Evolutionary conservation across 2,888 invertebrate species (phyloP), one percentile per base, ranked within the genome.

Genomic region (Marronus borbonicus): DNA sequence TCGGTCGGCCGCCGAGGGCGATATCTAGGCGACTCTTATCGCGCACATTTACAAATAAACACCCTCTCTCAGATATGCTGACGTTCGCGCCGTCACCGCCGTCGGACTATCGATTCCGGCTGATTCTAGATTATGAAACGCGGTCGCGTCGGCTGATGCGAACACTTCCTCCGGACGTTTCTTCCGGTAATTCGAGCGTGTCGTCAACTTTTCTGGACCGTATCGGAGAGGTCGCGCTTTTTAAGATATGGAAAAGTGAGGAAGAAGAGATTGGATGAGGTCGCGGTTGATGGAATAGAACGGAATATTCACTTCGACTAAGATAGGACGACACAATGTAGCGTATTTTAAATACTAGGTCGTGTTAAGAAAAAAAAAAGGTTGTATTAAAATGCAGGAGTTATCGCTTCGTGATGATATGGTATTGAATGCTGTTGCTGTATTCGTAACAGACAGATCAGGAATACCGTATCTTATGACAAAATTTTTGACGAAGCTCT

Each of bases 21-120:
- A 39, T 44, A 72, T 39, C 72, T 72, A 58, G 58, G 20, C 50
- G 50, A 58, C 76, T 77, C 83, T 83, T 83, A 83, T 83, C 82
- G 81, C 79, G 78, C 78, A 81, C 83, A 83, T 83, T 83, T 83
- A 82, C 83, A 83, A 83, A 83, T 83, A 83, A 83, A 83, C 83
- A 83, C 83, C 81, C 81, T 44, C 78, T 44, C 78, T 79, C 74
- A 66, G 79, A 80, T 77, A 80, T 58, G 78, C 82, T 81, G 78
- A 77, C 80, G 77, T 81, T 76, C 79, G 77, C 77, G 80, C 77
- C 80, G 79, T 82, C 82, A 83, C 82, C 31, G 31, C 31, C 31
- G 31, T 82, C 83, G 83, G 84, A 84, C 83, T 84, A 84, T 80
- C 80, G 81, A 79, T 77, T 60, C 77, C 78, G 72, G 60, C 76